Evolutionary conservation across 2,113 vertebrate genomes (phyloP).

Genomic region (Coreoperca whiteheadi): DNA sequence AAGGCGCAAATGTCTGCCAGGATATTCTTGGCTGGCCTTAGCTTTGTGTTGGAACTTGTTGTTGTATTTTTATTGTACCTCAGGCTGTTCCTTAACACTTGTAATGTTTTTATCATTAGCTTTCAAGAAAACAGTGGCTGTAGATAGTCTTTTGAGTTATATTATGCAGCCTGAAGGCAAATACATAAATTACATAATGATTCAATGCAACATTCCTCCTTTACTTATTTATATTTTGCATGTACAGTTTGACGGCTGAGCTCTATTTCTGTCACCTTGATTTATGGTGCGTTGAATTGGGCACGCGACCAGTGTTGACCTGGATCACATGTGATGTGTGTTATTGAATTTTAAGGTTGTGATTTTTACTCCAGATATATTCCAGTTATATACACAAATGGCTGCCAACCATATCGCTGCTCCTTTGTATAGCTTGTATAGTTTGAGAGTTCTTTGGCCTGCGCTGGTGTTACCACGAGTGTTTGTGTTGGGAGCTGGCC

Average conservation of each 20-base stretch:
- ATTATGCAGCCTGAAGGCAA: slow-evolving; percentile 14
- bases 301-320: slow-evolving; percentile 35
- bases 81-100: not conserved
- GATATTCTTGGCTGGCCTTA: slow-evolving; percentile 10
- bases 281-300: slow-evolving; percentile 24
- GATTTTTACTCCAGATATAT: slow-evolving; percentile 55
- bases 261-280: slow-evolving; percentile 21
- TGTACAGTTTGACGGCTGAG: not conserved
- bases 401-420: slow-evolving; percentile 44
- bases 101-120: slow-evolving; percentile 18
- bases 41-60: not conserved
- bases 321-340: slow-evolving; percentile 38
- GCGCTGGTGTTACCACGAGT: slow-evolving; percentile 37
- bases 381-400: slow-evolving; percentile 49
- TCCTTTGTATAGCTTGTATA: slow-evolving; percentile 52
- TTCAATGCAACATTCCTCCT: not conserved
- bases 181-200: slow-evolving; percentile 27
- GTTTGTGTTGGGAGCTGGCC: slow-evolving; percentile 59
- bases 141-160: not conserved
- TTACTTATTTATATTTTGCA: slow-evolving; percentile 5
- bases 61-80: not conserved
- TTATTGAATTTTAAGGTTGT: slow-evolving; percentile 49
- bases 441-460: slow-evolving; percentile 49
- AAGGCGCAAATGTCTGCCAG: slow-evolving; percentile 23
- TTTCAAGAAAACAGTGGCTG: slow-evolving; percentile 2